phyloP scores from a whole-genome alignment of 2,888 invertebrate genomes.

The Tetropium fuscum region DNA sequence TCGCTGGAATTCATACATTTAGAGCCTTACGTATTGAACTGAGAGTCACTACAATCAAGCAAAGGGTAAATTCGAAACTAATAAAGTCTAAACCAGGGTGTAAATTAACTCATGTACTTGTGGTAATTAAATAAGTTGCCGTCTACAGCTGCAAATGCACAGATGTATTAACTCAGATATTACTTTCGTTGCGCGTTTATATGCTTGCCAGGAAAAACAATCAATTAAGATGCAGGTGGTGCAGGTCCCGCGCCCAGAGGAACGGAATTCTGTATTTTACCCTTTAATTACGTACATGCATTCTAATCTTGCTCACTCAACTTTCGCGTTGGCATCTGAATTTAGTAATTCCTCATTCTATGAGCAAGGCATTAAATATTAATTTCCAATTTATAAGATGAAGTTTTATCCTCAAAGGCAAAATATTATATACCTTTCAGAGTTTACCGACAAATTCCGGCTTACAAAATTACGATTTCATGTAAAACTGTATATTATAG shows the following conservation, averaged over 20 bases:
- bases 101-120: slow-evolving; percentile 30
- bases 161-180: slow-evolving; percentile 28
- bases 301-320: slow-evolving; percentile 39
- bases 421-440: no score
- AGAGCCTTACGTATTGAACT: no score
- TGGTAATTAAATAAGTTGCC: slow-evolving; percentile 28
- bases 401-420: neutral
- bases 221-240: slow-evolving; percentile 41
- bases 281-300: slow-evolving; percentile 45
- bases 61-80: slow-evolving; percentile 8
- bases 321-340: slow-evolving; percentile 33
- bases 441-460: no score
- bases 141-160: slow-evolving; percentile 25
- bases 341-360: slow-evolving; percentile 32
- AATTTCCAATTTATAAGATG: slow-evolving; percentile 4
- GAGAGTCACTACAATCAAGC: no score
- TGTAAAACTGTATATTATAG: no score
- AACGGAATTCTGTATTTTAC: slow-evolving; percentile 34
- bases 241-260: slow-evolving; percentile 28
- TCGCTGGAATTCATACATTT: no score
- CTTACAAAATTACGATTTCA: no score
- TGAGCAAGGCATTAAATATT: slow-evolving; percentile 16
- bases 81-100: slow-evolving; percentile 26
- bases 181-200: slow-evolving; percentile 34
- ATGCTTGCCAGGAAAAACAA: slow-evolving; percentile 32